Evolutionary conservation across 2,797 vertebrate species (phyloP).

Genomic region (Novumbra hubbsi): DNA sequence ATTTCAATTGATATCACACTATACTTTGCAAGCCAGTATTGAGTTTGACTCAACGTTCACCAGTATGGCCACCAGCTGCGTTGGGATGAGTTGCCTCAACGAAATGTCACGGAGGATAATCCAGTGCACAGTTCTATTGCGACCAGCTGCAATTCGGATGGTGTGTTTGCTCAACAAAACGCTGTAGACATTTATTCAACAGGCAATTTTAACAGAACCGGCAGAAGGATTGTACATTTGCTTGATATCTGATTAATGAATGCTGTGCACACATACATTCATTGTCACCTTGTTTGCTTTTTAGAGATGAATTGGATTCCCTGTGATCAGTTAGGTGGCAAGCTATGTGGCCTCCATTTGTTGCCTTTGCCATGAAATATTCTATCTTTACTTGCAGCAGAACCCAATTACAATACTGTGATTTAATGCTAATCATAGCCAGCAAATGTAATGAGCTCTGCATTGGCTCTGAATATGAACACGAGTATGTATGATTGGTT

Average conservation of each 20-base stretch:
- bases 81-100: no score
- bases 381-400: slow-evolving; percentile 26
- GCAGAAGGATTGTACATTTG: no score
- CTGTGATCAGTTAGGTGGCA: slow-evolving; percentile 36
- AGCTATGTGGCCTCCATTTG: slow-evolving; percentile 35
- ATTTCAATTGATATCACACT: no score
- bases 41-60: no score
- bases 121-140: no score
- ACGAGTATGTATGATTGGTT: no score
- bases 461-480: neutral
- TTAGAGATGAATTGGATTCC: slow-evolving; percentile 48
- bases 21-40: no score
- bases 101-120: no score
- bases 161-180: neutral
- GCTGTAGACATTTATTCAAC: no score
- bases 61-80: no score
- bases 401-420: slow-evolving; percentile 30
- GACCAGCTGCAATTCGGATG: slow-evolving; percentile 16
- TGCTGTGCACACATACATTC: slow-evolving; percentile 7
- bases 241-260: neutral
- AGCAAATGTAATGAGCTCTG: slow-evolving; percentile 30
- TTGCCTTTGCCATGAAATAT: slow-evolving; percentile 39
- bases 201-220: no score
- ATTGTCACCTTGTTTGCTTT: slow-evolving; percentile 52
- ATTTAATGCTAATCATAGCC: slow-evolving; percentile 11